These are phyloP conservation scores for Heliconius charithonia DNA, from an alignment of 2,888 invertebrate genomes.

Conservation along the genomic window DNA sequence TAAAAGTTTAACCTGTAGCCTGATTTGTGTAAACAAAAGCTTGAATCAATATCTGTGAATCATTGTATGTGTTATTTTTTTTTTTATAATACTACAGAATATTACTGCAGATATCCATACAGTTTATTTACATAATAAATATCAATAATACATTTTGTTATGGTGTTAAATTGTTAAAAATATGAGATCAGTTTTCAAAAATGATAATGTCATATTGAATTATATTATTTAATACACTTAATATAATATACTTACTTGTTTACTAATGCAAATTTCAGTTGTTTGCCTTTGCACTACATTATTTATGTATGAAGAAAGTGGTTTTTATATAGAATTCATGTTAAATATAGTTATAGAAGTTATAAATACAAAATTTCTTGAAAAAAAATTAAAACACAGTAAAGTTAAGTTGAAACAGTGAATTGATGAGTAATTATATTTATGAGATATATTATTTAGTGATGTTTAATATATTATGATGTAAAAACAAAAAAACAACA, in stretches of 20 bases:
- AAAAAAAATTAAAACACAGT: no score
- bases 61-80: slow-evolving; percentile 4
- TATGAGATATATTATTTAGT: background rate
- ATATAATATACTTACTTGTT: background rate
- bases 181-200: background rate
- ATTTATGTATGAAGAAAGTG: background rate
- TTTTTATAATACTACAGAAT: background rate
- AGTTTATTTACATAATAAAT: slow-evolving; percentile 12
- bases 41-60: slow-evolving; percentile 42
- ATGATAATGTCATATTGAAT: background rate
- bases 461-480: slow-evolving; percentile 2
- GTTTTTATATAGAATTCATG: background rate
- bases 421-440: no score
- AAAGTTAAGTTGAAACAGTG: background rate
- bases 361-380: no score
- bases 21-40: slow-evolving; percentile 59
- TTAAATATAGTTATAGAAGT: background rate
- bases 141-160: background rate
- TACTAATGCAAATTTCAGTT: background rate
- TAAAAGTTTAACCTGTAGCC: slow-evolving; percentile 42
- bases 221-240: background rate
- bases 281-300: background rate
- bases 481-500: background rate
- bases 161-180: background rate
- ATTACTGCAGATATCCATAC: background rate